These are phyloP conservation scores for Gymnodraco acuticeps DNA, from an alignment of 2,797 vertebrate genomes.

Conservation along the genomic window DNA sequence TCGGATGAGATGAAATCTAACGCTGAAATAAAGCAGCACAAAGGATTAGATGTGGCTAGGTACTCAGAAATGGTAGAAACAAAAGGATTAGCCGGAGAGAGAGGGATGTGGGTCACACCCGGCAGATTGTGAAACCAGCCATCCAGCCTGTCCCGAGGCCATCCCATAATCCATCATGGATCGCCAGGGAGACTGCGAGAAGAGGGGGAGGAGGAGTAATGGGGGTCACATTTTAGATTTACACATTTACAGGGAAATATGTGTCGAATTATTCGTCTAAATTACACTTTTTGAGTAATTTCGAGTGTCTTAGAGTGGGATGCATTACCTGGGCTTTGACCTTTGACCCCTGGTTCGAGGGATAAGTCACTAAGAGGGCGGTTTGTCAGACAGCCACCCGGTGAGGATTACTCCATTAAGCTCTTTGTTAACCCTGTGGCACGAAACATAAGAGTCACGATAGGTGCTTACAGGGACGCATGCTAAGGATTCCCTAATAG, in stretches of 20 bases:
- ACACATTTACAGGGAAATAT: conserved; percentile 42
- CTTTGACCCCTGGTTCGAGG: conserved; percentile 64
- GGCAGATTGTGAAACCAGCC: conserved; percentile 74
- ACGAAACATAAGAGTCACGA: conserved; percentile 46
- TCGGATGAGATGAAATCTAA: conserved; percentile 65
- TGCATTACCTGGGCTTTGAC: conserved; percentile 25
- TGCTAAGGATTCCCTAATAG: conserved; percentile 25
- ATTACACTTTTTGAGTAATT: conserved; percentile 2
- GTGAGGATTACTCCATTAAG: conserved; percentile 75
- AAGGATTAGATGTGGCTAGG: conserved; percentile 78
- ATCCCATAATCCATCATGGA: conserved; percentile 66
- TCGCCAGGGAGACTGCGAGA: conserved; percentile 20
- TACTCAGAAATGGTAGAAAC: conserved; percentile 76
- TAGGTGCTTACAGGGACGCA: conserved; percentile 36
- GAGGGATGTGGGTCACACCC: conserved; percentile 81
- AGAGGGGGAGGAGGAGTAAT: conserved; percentile 6
- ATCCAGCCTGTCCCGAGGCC: conserved; percentile 62
- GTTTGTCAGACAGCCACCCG: conserved; percentile 48
- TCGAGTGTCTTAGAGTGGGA: background rate
- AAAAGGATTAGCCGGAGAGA: conserved; percentile 78
- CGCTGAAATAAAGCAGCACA: conserved; percentile 69
- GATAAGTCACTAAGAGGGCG: conserved; percentile 66
- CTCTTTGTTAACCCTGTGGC: conserved; percentile 68
- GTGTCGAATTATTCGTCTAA: conserved; percentile 19
- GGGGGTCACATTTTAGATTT: conserved; percentile 35